Conservation (phyloP, 2,888 invertebrate genomes). For the Diaprepes abbreviatus region DNA sequence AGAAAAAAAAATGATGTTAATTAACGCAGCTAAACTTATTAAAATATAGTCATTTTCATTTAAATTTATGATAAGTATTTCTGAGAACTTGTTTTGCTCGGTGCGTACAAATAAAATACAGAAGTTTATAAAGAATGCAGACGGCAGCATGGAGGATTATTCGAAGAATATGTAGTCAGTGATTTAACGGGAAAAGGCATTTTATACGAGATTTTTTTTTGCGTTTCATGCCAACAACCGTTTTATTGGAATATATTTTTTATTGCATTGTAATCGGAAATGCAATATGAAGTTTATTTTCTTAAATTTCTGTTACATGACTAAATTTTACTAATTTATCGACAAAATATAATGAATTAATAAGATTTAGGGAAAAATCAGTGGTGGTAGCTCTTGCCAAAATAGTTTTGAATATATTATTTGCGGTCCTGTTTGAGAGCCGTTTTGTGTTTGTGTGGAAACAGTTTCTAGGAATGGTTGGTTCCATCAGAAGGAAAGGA, state of each 20-base stretch:
- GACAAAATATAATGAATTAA: no score
- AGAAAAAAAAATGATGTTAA: neutral
- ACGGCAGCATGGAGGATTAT: conserved; percentile 27
- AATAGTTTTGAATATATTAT: no score
- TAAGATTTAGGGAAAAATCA: no score
- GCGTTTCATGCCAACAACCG: conserved; percentile 6
- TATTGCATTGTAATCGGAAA: no score
- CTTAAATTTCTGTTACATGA: no score
- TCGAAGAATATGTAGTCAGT: conserved; percentile 28
- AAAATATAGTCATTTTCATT: conserved; percentile 14
- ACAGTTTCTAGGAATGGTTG: no score
- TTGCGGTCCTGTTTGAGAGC: no score
- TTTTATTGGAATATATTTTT: conserved; percentile 10
- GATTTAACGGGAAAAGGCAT: conserved; percentile 33
- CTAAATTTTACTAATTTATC: no score
- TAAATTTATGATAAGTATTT: conserved; percentile 15
- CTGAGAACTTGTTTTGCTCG: conserved; percentile 18
- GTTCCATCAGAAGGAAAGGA: no score
- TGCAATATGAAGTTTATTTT: no score
- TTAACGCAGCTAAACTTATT: conserved; percentile 18
- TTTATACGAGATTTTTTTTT: conserved; percentile 11
- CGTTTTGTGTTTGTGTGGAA: no score
- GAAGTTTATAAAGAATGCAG: conserved; percentile 33
- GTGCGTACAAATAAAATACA: conserved; percentile 5
- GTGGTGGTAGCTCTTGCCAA: no score